Percentiles rank a stretch among this genome's conserved stretches.
Evolutionary conservation across 2,888 invertebrate genomes (phyloP).

Genomic region (Pachymerium ferrugineum): DNA sequence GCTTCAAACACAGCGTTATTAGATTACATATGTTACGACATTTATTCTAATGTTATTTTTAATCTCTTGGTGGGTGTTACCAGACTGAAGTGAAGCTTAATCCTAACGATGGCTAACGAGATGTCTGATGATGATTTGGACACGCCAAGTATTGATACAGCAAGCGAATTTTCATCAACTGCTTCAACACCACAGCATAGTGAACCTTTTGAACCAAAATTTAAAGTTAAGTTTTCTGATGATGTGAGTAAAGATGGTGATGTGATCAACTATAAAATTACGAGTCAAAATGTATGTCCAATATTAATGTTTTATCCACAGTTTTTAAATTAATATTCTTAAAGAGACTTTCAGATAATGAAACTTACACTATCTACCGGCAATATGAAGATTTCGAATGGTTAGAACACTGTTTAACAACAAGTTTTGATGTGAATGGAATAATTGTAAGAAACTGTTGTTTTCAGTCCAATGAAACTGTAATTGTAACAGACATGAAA

Average conservation of each 20-base stretch:
- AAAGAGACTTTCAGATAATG: background rate
- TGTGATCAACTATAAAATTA: slow-evolving; percentile 41
- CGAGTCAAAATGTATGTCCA: slow-evolving; percentile 28
- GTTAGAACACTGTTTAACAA: slow-evolving; percentile 49
- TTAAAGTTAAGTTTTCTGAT: slow-evolving; percentile 40
- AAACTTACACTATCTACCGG: slow-evolving; percentile 40
- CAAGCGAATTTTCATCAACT: slow-evolving; percentile 39
- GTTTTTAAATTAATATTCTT: background rate
- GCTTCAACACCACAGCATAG: slow-evolving; percentile 40
- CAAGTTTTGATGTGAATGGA: slow-evolving; percentile 45
- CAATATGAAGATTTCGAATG: slow-evolving; percentile 50
- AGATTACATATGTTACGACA: no score
- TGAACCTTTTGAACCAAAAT: slow-evolving; percentile 40
- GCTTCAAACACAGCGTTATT: no score
- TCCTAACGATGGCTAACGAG: slow-evolving; percentile 28
- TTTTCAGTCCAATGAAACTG: background rate
- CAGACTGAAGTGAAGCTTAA: no score
- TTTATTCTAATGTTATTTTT: background rate
- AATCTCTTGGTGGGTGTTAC: background rate
- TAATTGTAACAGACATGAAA: background rate
- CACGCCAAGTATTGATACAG: slow-evolving; percentile 34
- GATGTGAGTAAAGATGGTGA: slow-evolving; percentile 43
- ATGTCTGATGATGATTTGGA: slow-evolving; percentile 16
- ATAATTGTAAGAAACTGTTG: slow-evolving; percentile 44
- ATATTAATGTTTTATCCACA: background rate